Percentiles rank a stretch among this genome's conserved stretches.
These are phyloP conservation scores for Grallaria varia DNA, from an alignment of 2,113 vertebrate species.

Conservation along the genomic window DNA sequence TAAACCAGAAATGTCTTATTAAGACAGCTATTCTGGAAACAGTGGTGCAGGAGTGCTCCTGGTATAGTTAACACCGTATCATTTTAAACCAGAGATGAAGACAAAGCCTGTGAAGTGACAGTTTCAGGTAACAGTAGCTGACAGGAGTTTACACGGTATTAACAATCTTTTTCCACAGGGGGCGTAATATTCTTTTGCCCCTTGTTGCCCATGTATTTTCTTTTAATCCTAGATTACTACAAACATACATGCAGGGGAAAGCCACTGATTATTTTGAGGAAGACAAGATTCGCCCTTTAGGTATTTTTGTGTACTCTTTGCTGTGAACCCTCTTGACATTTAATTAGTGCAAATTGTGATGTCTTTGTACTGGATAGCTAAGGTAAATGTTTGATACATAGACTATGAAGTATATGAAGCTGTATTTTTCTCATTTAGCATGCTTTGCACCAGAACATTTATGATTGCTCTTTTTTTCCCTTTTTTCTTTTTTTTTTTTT, in stretches of 20 bases:
- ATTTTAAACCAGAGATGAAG: not conserved
- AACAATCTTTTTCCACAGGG: not conserved
- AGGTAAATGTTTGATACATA: not conserved
- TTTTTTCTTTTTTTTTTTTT: accelerated
- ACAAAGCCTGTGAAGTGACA: not conserved
- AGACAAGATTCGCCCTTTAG: not conserved
- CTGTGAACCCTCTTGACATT: not conserved
- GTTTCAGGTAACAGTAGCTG: not conserved
- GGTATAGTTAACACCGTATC: not conserved
- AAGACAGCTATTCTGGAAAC: not conserved
- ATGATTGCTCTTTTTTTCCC: not conserved
- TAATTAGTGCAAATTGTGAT: not conserved
- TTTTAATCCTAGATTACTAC: not conserved
- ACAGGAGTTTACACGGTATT: not conserved
- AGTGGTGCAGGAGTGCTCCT: not conserved
- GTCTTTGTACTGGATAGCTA: not conserved
- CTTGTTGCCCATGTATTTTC: not conserved
- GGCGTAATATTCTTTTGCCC: not conserved
- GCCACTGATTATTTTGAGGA: not conserved
- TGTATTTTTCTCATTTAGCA: not conserved
- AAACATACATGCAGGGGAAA: not conserved
- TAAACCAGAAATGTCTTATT: not conserved
- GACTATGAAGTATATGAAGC: not conserved
- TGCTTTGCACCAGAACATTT: not conserved
- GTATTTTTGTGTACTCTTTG: not conserved